Conservation (phyloP, 2,113 vertebrate species). For the Planiliza haematocheilus region DNA sequence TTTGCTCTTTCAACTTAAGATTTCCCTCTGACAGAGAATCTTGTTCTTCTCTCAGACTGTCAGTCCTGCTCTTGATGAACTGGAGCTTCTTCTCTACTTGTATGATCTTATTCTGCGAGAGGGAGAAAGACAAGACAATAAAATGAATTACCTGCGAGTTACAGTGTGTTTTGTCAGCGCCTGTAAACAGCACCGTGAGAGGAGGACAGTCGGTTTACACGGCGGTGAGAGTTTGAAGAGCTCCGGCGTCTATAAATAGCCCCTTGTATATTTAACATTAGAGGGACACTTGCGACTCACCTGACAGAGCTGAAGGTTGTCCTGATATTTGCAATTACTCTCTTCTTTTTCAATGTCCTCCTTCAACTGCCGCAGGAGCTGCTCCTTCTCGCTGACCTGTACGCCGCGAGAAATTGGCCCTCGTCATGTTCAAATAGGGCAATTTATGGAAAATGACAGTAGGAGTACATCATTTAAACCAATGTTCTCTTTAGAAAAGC, state of each 20-base stretch:
- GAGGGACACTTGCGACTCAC: constrained; percentile 25
- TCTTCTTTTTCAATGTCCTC: constrained; percentile 57
- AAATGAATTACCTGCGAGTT: not conserved
- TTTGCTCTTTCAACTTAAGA: constrained; percentile 44
- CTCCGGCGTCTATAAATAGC: constrained; percentile 9
- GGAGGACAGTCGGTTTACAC: not conserved
- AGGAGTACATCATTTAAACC: too few species aligned
- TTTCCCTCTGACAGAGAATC: constrained; percentile 14
- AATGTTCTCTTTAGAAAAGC: too few species aligned
- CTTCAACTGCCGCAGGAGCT: constrained; percentile 34
- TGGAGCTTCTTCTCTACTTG: constrained; percentile 54
- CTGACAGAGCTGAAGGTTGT: constrained; percentile 61
- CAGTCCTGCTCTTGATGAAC: constrained; percentile 24
- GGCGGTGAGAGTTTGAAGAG: not conserved
- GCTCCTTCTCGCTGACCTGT: constrained; percentile 63
- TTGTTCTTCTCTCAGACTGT: constrained; percentile 41
- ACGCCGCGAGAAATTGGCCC: not conserved
- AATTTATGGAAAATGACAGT: not conserved
- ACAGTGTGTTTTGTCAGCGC: not conserved
- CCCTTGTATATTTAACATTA: constrained; percentile 9
- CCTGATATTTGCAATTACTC: constrained; percentile 37
- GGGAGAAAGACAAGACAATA: not conserved
- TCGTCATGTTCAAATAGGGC: not conserved
- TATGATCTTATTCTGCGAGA: constrained; percentile 34
- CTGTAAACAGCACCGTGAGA: not conserved